Conservation (phyloP, 2,888 invertebrate species). For the Camptogramma bilineatum region DNA sequence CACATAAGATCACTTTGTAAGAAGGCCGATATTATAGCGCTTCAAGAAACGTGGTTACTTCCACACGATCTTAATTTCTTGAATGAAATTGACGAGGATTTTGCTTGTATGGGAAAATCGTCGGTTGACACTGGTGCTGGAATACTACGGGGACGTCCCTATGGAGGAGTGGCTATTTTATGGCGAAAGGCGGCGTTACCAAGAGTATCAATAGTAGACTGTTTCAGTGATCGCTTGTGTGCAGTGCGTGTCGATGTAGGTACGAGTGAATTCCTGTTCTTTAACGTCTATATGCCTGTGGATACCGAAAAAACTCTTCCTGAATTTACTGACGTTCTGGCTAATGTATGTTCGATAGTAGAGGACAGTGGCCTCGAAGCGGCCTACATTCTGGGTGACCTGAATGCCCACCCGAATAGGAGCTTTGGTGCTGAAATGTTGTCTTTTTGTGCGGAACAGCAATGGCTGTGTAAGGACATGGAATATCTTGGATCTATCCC, state of each 20-base stretch:
- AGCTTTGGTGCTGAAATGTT: neutral
- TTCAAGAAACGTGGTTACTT: too few relatives aligned
- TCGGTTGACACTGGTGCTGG: too few relatives aligned
- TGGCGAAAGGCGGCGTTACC: too few relatives aligned
- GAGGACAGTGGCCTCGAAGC: neutral
- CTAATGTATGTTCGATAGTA: neutral
- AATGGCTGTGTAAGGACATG: neutral
- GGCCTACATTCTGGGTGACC: neutral
- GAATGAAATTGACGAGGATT: too few relatives aligned
- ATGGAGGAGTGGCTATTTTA: too few relatives aligned
- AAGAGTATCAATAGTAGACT: neutral
- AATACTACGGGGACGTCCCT: too few relatives aligned
- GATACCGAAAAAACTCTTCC: neutral
- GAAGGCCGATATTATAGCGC: too few relatives aligned
- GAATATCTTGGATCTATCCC: neutral
- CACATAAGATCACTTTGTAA: too few relatives aligned
- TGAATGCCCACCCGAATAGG: neutral
- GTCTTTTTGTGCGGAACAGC: conserved; percentile 5
- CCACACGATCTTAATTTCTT: too few relatives aligned
- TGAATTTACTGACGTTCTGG: neutral
- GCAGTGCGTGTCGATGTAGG: neutral
- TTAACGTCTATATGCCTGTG: neutral
- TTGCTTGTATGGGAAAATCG: too few relatives aligned
- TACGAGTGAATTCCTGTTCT: neutral
- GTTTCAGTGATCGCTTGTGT: neutral